Evolutionary conservation across 2,888 invertebrate genomes (phyloP).

Genomic region (Alloplasta piceator): DNA sequence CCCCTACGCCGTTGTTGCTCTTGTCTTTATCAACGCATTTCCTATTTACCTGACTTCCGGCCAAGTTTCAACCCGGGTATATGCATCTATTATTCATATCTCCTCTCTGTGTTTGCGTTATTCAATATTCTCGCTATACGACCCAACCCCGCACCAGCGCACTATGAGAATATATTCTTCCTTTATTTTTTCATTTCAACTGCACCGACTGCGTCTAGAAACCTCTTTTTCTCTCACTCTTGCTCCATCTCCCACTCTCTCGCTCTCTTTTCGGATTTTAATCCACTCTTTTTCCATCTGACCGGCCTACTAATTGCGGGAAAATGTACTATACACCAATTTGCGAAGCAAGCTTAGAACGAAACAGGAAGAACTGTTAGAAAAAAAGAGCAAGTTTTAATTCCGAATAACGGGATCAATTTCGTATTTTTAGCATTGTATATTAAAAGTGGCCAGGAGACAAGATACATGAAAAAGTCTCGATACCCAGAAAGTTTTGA

Average conservation of each 20-base stretch:
- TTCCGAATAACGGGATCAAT: constrained; percentile 9
- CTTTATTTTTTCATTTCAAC: constrained; percentile 30
- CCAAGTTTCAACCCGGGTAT: background rate
- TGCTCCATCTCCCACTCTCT: background rate
- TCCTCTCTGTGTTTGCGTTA: constrained; percentile 12
- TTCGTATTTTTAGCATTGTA: constrained; percentile 2
- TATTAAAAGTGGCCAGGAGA: background rate
- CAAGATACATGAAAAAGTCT: no score
- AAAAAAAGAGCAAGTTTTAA: background rate
- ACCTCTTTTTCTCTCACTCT: constrained; percentile 15
- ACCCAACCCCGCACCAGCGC: constrained; percentile 14
- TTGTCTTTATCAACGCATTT: constrained; percentile 47
- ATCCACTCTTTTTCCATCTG: constrained; percentile 1
- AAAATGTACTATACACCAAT: background rate
- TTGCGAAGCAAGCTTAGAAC: background rate
- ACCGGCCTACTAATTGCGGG: constrained; percentile 1
- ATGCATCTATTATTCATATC: background rate
- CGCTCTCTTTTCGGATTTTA: background rate
- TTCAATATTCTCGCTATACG: constrained; percentile 36
- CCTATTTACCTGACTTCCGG: constrained; percentile 51
- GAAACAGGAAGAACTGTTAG: background rate
- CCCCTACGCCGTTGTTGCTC: constrained; percentile 5
- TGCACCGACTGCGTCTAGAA: constrained; percentile 25
- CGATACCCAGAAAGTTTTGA: no score
- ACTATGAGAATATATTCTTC: constrained; percentile 43